These are phyloP conservation scores for Saccostrea cuccullata DNA, from an alignment of 1,140 invertebrate species.

Conservation along the genomic window DNA sequence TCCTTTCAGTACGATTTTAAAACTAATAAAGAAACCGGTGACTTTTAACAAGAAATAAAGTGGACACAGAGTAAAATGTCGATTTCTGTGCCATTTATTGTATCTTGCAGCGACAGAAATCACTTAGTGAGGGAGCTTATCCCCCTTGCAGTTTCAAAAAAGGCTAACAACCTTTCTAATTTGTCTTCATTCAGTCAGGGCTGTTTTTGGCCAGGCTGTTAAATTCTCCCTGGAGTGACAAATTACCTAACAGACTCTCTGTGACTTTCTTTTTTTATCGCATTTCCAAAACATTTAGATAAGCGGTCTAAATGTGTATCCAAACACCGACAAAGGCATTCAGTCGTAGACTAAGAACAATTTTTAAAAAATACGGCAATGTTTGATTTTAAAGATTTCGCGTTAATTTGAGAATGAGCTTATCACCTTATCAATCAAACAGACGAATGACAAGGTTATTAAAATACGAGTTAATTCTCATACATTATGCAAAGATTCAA, in stretches of 20 bases:
- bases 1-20: not conserved
- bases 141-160: conserved; percentile 9
- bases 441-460: conserved; percentile 13
- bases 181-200: not conserved
- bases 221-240: not conserved
- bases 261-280: conserved; percentile 21
- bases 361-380: not conserved
- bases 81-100: conserved; percentile 20
- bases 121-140: conserved; percentile 7
- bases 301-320: not conserved
- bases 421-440: conserved; percentile 35
- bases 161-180: not conserved
- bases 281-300: conserved; percentile 12
- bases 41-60: not conserved
- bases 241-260: not conserved
- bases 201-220: not conserved
- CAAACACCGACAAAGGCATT: not conserved
- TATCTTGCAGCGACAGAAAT: not conserved
- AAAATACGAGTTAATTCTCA: not conserved
- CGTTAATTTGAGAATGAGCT: conserved; percentile 22
- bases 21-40: not conserved
- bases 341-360: not conserved
- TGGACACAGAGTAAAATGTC: not conserved
- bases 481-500: not conserved
- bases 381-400: conserved; percentile 10